Conservation (phyloP, 2,113 vertebrate genomes). For the Rattus rattus region DNA sequence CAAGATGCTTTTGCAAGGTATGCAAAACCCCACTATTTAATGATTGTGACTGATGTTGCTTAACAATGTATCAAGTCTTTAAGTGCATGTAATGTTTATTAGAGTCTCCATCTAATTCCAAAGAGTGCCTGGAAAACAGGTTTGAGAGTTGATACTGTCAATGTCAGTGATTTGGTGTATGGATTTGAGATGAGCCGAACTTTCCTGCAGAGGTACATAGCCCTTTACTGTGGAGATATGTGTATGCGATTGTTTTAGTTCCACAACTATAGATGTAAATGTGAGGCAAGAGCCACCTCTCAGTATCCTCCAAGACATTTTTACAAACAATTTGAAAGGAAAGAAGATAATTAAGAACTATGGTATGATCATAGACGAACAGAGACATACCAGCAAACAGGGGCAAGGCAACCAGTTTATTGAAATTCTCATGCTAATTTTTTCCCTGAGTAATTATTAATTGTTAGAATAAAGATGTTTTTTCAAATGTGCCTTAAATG, state of each 20-base stretch:
- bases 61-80: background rate
- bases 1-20: background rate
- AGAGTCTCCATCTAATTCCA: background rate
- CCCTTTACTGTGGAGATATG: background rate
- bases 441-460: background rate
- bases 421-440: conserved; percentile 54
- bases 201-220: background rate
- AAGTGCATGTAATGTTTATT: background rate
- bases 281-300: background rate
- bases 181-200: background rate
- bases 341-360: background rate
- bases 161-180: background rate
- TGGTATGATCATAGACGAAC: background rate
- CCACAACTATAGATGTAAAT: background rate
- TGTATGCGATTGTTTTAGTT: background rate
- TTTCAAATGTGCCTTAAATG: conserved; percentile 11
- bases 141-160: background rate
- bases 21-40: background rate
- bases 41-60: background rate
- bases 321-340: background rate
- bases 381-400: background rate
- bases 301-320: background rate
- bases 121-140: background rate
- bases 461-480: conserved; percentile 43
- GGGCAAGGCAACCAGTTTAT: background rate